Conservation (phyloP, 1,140 invertebrate species). For the Harpegnathos saltator region DNA sequence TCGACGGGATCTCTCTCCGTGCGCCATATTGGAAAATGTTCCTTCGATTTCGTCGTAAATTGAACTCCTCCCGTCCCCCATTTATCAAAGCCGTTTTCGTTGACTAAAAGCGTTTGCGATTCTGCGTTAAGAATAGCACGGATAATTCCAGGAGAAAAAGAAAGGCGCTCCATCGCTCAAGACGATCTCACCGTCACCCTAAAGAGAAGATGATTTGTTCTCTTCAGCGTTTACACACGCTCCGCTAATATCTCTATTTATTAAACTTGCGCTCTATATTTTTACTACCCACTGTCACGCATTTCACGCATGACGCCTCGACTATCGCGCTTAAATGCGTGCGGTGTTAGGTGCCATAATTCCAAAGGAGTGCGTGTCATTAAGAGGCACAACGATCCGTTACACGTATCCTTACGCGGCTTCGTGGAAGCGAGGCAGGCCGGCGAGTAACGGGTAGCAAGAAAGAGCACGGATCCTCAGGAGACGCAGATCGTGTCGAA, state of each 20-base stretch:
- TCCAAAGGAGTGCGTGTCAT: conserved; percentile 41
- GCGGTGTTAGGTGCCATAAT: conserved; percentile 41
- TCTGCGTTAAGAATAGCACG: no score
- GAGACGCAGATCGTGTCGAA: conserved; percentile 47
- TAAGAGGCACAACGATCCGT: conserved; percentile 52
- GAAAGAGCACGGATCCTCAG: conserved; percentile 28
- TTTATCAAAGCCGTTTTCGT: no score
- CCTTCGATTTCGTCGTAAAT: no score
- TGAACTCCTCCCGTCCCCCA: no score
- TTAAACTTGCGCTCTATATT: conserved; percentile 7
- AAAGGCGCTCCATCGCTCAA: no score
- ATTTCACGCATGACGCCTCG: conserved; percentile 24
- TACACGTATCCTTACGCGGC: conserved; percentile 13
- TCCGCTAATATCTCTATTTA: conserved; percentile 11
- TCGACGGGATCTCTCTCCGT: no score
- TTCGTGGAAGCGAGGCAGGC: conserved; percentile 32
- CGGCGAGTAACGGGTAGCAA: conserved; percentile 1
- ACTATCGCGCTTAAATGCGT: conserved; percentile 41
- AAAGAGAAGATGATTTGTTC: neutral
- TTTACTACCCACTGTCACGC: neutral
- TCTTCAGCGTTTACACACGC: neutral
- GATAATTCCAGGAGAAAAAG: no score
- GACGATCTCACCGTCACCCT: no score
- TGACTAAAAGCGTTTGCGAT: no score
- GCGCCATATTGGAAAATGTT: no score